phyloP scores from a whole-genome alignment of 2,113 vertebrate species.

The Leptobrachium ailaonicum region DNA sequence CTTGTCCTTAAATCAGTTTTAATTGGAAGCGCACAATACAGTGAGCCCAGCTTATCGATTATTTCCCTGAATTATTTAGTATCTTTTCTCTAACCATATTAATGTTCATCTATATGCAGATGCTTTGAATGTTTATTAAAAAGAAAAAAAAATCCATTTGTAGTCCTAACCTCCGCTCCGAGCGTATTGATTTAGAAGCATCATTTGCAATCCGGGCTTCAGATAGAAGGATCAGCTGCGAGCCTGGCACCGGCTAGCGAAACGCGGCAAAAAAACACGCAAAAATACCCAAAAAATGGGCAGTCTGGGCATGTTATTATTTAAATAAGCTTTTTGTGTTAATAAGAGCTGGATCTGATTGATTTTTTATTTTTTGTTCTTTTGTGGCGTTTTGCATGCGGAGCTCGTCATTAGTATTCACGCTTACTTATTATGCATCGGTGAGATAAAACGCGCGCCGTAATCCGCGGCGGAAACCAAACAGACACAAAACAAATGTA shows the following conservation, averaged over 20 bases:
- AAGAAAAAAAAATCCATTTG: conserved; percentile 30
- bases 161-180: conserved; percentile 9
- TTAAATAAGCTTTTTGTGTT: no score
- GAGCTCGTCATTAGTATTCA: no score
- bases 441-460: no score
- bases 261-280: no score
- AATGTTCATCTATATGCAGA: conserved; percentile 46
- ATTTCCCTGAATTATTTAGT: conserved; percentile 41
- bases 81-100: conserved; percentile 25
- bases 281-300: no score
- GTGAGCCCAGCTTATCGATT: conserved; percentile 13
- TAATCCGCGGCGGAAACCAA: no score
- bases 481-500: no score
- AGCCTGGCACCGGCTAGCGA: neutral
- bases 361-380: no score
- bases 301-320: no score
- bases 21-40: neutral
- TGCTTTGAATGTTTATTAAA: conserved; percentile 36
- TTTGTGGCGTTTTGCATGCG: no score
- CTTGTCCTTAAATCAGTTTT: conserved; percentile 26
- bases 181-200: conserved; percentile 11
- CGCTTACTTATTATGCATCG: no score
- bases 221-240: neutral
- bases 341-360: no score
- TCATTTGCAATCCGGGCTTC: conserved; percentile 7